Evolutionary conservation across 2,797 vertebrate genomes (phyloP).

Genomic region (Apogon hyalosoma): DNA sequence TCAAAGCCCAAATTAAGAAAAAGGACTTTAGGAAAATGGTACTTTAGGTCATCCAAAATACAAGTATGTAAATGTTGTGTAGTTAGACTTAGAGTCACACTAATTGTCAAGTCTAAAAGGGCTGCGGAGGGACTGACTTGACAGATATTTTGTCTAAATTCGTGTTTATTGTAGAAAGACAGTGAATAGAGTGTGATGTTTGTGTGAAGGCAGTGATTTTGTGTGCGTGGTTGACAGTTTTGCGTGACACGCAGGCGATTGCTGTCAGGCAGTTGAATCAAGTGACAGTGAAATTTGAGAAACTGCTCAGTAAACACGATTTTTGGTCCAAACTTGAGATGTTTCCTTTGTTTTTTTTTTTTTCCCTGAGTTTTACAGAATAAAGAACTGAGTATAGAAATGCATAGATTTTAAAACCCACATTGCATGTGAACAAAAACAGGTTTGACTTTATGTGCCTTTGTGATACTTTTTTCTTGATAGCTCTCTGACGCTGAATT

Average conservation of each 20-base stretch:
- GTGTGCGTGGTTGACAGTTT: constrained; percentile 25
- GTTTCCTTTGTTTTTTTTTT: background rate
- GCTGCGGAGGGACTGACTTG: constrained; percentile 11
- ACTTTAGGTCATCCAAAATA: background rate
- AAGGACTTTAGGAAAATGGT: constrained; percentile 12
- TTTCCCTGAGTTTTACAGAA: background rate
- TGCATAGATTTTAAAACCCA: background rate
- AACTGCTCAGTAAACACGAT: constrained; percentile 3
- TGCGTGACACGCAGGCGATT: constrained; percentile 10
- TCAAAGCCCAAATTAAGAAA: constrained; percentile 36
- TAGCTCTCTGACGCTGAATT: constrained; percentile 15
- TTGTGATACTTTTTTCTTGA: constrained; percentile 17
- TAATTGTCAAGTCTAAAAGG: constrained; percentile 7
- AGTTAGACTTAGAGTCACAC: background rate
- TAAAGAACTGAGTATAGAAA: background rate
- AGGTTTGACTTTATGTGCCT: constrained; percentile 10
- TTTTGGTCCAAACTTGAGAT: constrained; percentile 4
- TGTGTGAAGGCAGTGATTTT: constrained; percentile 33
- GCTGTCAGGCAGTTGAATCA: constrained; percentile 21
- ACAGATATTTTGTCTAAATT: constrained; percentile 31
- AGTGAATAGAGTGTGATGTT: constrained; percentile 6
- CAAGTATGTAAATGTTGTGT: constrained; percentile 15
- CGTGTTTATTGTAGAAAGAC: constrained; percentile 27
- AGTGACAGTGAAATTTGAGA: constrained; percentile 17
- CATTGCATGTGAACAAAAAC: constrained; percentile 10